A percentile compares a stretch with the other conserved stretches of the same genome.
phyloP scores from a whole-genome alignment of 1,140 invertebrate species.

The Tetraneura akinire region DNA sequence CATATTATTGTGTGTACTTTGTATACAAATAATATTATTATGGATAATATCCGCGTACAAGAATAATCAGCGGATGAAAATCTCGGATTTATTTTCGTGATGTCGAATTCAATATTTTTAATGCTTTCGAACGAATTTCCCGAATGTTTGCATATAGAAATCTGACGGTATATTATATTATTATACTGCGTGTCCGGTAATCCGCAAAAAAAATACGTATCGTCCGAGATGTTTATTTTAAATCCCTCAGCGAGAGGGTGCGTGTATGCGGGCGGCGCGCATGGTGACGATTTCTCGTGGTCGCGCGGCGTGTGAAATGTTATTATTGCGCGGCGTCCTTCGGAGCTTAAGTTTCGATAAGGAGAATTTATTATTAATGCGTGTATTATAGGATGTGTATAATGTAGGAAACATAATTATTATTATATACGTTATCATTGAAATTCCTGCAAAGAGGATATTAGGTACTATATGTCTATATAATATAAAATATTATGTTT shows the following conservation, averaged over 20 bases:
- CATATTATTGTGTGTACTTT: too few species aligned
- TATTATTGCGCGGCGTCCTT: background rate
- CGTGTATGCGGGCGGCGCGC: too few species aligned
- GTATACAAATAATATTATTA: too few species aligned
- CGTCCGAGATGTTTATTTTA: constrained; percentile 29
- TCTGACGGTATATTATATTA: too few species aligned
- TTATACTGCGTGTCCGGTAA: background rate
- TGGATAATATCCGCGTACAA: too few species aligned
- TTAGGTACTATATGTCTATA: too few species aligned
- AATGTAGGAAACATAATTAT: background rate
- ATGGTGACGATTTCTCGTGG: constrained; percentile 4
- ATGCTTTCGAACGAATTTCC: background rate
- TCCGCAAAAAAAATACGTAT: background rate
- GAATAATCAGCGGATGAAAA: background rate
- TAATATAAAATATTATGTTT: too few species aligned
- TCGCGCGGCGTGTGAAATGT: background rate
- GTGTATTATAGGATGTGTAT: too few species aligned
- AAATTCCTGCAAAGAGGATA: constrained; percentile 35
- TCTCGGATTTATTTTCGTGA: background rate
- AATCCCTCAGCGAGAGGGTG: background rate
- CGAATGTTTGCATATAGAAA: constrained; percentile 16
- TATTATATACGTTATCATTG: background rate
- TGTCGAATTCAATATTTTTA: constrained; percentile 32
- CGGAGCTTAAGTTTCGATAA: background rate
- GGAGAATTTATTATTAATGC: too few species aligned